Evolutionary conservation across 2,888 invertebrate genomes (phyloP), one percentile per base, ranked within the genome.

Genomic region (Machimus atricapillus): DNA sequence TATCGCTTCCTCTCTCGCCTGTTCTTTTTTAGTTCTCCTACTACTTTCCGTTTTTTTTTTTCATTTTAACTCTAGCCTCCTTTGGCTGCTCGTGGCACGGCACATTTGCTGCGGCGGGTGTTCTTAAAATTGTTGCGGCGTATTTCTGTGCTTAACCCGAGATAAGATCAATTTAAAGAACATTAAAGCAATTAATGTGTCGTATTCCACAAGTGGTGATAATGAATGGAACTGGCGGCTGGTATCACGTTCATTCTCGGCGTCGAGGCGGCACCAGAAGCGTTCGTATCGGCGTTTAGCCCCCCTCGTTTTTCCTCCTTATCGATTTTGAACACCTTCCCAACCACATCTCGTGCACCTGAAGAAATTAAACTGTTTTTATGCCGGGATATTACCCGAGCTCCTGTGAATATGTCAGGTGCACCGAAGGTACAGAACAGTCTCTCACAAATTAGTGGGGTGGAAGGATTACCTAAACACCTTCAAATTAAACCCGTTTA

Each of bases 161-260:
- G 85, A 85, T 85, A 85, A 85, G 74, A 85, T 85, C 85, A 85
- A 85, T 85, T 85, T 85, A 85, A 85, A 85, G 85, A 85, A 85
- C 85, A 85, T 85, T 85, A 85, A 85, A 85, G 85, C 85, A 85
- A 85, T 85, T 85, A 85, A 85, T 85, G 85, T 85, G 74, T 85
- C 85, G 73, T 85, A 74, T 73, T 85, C 74, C 46, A 85, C 85
- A 85, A 85, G 74, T 85, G 85, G 85, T 74, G 74, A 56, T 85
- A 85, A 85, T 85, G 85, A 74, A 85, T 85, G 85, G 73, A 74
- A 74, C 40, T 56, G 19, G 34, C 12, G 82, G 66, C 58, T 82
- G 58, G 37, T 82, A 31, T 31, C 58, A 37, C 58, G 58, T 37
- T 66, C 58, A 9, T 56, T 81, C 9, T 52, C 37, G 0, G 34